Percentiles rank a stretch among this genome's conserved stretches.
phyloP scores from a whole-genome alignment of 2,888 invertebrate species.

The Pandemis cinnamomeana region DNA sequence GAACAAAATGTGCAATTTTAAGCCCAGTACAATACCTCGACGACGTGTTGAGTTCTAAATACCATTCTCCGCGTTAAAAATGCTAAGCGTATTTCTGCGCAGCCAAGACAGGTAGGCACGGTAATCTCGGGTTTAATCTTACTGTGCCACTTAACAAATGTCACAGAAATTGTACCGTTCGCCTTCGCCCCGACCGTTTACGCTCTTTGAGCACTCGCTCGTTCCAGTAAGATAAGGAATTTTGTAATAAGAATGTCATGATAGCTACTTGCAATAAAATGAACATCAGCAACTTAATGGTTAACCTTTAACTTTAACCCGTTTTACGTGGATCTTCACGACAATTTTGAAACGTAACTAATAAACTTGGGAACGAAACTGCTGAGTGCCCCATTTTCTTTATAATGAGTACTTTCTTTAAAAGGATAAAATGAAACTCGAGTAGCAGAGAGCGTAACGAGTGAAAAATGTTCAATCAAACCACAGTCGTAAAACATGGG shows the following conservation, averaged over 20 bases:
- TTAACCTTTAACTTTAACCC: slow-evolving; percentile 1
- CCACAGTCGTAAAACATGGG: slow-evolving; percentile 26
- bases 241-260: slow-evolving; percentile 25
- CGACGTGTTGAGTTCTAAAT: slow-evolving; percentile 39
- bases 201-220: slow-evolving; percentile 56
- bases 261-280: slow-evolving; percentile 25
- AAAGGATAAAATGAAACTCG: slow-evolving; percentile 6
- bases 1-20: slow-evolving; percentile 45
- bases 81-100: slow-evolving; percentile 16
- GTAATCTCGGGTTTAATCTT: slow-evolving; percentile 50
- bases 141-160: slow-evolving; percentile 59
- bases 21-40: slow-evolving; percentile 39
- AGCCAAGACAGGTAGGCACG: slow-evolving; percentile 7
- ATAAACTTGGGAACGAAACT: neutral
- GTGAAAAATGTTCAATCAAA: slow-evolving; percentile 28
- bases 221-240: slow-evolving; percentile 47
- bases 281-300: slow-evolving; percentile 4
- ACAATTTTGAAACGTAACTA: slow-evolving; percentile 3
- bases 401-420: neutral
- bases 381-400: neutral
- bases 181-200: slow-evolving; percentile 51
- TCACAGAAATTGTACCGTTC: slow-evolving; percentile 56
- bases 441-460: slow-evolving; percentile 17
- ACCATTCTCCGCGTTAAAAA: slow-evolving; percentile 24
- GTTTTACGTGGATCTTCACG: neutral